Evolutionary conservation across 1,140 invertebrate genomes (phyloP).

Genomic region (Habropoda laboriosa): DNA sequence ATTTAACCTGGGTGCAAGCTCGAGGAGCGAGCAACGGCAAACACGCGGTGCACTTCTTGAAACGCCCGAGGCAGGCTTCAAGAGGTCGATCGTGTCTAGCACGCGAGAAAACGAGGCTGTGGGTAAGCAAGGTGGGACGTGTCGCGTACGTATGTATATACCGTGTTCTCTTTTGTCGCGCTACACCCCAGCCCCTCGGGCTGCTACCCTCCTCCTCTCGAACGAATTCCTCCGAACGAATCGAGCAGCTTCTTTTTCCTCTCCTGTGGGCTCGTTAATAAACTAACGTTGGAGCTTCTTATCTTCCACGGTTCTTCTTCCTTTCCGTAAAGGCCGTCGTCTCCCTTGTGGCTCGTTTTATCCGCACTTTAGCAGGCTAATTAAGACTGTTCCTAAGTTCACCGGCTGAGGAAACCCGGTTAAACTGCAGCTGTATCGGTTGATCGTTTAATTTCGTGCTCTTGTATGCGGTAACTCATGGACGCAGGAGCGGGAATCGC

Average conservation of each 20-base stretch:
- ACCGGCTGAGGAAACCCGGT: not conserved
- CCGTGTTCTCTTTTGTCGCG: not conserved
- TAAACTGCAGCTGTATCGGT: not conserved
- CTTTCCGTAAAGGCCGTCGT: not conserved
- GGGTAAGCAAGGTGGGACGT: not conserved
- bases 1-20: not conserved
- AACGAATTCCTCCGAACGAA: not conserved
- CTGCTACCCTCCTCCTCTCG: not conserved
- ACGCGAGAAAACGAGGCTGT: not conserved
- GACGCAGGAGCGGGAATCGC: not conserved
- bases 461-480: not conserved
- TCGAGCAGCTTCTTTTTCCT: not conserved
- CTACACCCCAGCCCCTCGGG: not conserved
- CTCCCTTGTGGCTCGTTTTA: conserved; percentile 12
- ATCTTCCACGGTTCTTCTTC: not conserved
- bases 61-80: conserved; percentile 15
- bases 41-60: conserved; percentile 23
- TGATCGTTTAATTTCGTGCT: not conserved
- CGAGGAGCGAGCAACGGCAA: conserved; percentile 10
- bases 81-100: conserved; percentile 35
- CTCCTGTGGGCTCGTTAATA: not conserved
- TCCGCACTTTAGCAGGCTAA: not conserved
- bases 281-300: not conserved
- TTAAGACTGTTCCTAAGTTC: conserved; percentile 25
- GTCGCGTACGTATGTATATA: not conserved